phyloP scores from a whole-genome alignment of 2,797 vertebrate genomes.

The Cossypha dichroa region DNA sequence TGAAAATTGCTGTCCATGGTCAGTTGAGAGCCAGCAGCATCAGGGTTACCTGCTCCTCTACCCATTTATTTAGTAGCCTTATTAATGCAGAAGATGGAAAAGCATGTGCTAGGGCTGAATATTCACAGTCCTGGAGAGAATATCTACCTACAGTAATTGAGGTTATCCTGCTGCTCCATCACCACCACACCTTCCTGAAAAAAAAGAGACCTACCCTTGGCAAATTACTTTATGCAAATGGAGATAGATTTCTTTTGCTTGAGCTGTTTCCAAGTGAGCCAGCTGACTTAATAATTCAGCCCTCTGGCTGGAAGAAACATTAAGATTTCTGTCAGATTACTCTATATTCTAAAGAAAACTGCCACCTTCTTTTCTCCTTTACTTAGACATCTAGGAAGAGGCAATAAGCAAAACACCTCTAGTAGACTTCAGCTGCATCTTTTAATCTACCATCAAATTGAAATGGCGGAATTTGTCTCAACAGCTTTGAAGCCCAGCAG shows the following conservation, averaged over 20 bases:
- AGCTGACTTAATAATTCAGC: slow-evolving; percentile 51
- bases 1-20: neutral
- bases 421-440: neutral
- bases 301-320: slow-evolving; percentile 28
- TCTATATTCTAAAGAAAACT: slow-evolving; percentile 45
- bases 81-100: neutral
- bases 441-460: neutral
- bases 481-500: neutral
- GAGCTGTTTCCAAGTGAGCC: slow-evolving; percentile 46
- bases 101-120: neutral
- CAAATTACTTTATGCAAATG: slow-evolving; percentile 33
- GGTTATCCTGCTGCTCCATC: neutral
- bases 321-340: slow-evolving; percentile 46
- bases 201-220: neutral
- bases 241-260: slow-evolving; percentile 25
- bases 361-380: slow-evolving; percentile 28
- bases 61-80: neutral
- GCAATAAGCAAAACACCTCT: slow-evolving; percentile 32
- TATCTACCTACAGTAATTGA: neutral
- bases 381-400: slow-evolving; percentile 17
- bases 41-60: neutral
- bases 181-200: neutral
- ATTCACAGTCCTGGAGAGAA: neutral
- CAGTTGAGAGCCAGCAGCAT: neutral
- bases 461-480: neutral